Evolutionary conservation across 2,113 vertebrate species (phyloP), one percentile per base, ranked within the genome.

Genomic region (Salvelinus alpinus): DNA sequence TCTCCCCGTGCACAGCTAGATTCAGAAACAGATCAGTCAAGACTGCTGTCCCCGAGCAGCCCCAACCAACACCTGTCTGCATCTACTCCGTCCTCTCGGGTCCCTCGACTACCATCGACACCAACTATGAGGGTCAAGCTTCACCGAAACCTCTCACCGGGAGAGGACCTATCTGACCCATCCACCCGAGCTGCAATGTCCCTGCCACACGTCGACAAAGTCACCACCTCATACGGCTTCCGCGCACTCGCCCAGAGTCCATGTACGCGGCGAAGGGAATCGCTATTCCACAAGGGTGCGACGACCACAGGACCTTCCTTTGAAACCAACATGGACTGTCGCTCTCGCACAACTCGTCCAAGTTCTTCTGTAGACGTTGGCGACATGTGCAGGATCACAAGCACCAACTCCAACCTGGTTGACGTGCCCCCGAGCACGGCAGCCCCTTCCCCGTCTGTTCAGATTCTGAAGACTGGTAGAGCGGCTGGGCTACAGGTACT

Each of bases 141-240:
- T 27, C 74, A 73, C 54, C 51, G 25, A 0, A 0, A n/a, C 44
- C 0, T 29, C 9, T 54, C 51, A 18, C 16, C 3, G 4, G 5
- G 16, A 54, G 76, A 85, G 38, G 79, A 86, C 3, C 38, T 47
- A 0, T 70, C 75, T 0, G 90, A 92, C 29, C 25, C 77, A 2
- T 81, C 82, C 0, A 86, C 89, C 0, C 74, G 77, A 0, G 89
- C 86, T 0, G 92, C 91, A 4, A 86, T 89, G 90, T 91, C 90
- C 0, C 72, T 90, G 78, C 47, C 78, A 0, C 91, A 92, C 18
- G 83, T 90, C 13, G 77, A 20, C 0, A 91, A 91, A 77, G 85
- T 91, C 64, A 85, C 83, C 14, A 90, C 91, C 0, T 84, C 92
- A 0, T 91, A 91, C 0, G 88, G 93, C 0, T 92, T 94, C 76